Evolutionary conservation across 2,113 vertebrate genomes (phyloP).

Genomic region (Paradoxurus hermaphroditus): DNA sequence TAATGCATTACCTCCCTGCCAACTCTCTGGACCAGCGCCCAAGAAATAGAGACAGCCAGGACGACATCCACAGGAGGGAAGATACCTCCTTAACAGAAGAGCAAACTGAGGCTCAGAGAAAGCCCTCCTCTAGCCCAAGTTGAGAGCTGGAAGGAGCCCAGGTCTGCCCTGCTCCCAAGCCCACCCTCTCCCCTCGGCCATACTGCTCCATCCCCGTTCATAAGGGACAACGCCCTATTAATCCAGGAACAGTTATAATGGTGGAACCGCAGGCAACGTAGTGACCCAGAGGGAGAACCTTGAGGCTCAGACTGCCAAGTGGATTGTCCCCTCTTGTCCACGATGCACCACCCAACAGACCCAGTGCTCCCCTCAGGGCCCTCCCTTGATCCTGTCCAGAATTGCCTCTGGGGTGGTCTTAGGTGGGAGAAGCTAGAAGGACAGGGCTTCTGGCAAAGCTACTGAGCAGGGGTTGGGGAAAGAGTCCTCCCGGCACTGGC

Average conservation of each 20-base stretch:
- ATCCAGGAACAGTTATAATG: background rate
- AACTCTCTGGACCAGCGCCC: background rate
- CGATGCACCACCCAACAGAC: background rate
- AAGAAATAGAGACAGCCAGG: background rate
- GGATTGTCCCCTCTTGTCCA: background rate
- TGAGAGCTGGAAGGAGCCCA: background rate
- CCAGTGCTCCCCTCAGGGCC: background rate
- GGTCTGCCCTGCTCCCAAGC: background rate
- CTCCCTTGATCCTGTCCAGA: background rate
- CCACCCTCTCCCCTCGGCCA: background rate
- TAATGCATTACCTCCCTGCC: background rate
- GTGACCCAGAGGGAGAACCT: background rate
- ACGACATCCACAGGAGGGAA: background rate
- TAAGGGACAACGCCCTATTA: no score
- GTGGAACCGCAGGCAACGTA: background rate
- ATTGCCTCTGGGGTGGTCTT: background rate
- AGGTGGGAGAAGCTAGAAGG: background rate
- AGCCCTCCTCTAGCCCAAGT: background rate
- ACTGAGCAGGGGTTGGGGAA: background rate
- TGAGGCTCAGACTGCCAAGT: no score
- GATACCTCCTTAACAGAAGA: background rate
- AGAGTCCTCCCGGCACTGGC: background rate
- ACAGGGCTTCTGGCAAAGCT: background rate
- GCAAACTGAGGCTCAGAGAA: background rate
- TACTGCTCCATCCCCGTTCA: accelerated